phyloP scores from a whole-genome alignment of 2,888 invertebrate genomes.

The Drosophila imparisetae region DNA sequence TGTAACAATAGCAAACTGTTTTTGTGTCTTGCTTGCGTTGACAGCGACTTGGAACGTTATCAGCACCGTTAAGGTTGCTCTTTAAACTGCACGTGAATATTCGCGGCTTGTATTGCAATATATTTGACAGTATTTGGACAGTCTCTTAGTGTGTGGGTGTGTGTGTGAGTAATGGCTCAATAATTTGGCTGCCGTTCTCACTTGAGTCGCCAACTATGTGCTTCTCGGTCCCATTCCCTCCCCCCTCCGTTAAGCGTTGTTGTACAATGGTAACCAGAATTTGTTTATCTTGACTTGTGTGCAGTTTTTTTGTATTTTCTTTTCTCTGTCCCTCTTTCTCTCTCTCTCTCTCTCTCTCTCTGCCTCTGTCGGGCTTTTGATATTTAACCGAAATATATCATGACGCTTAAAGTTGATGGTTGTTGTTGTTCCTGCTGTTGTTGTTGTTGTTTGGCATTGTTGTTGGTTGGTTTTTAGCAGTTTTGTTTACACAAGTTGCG shows the following conservation, averaged over 20 bases:
- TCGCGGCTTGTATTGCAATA: slow-evolving; percentile 56
- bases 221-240: not conserved
- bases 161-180: slow-evolving; percentile 72
- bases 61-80: slow-evolving; percentile 57
- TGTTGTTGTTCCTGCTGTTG: slow-evolving; percentile 37
- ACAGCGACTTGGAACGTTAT: slow-evolving; percentile 39
- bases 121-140: slow-evolving; percentile 28
- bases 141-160: slow-evolving; percentile 7
- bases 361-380: slow-evolving; percentile 50
- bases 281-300: slow-evolving; percentile 75
- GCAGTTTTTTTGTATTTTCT: slow-evolving; percentile 51
- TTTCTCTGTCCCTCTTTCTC: no score
- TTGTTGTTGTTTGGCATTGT: slow-evolving; percentile 34
- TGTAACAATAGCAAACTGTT: slow-evolving; percentile 52
- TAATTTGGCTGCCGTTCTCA: slow-evolving; percentile 59
- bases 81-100: slow-evolving; percentile 63
- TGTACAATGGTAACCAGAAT: slow-evolving; percentile 74
- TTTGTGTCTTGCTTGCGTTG: slow-evolving; percentile 19
- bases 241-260: slow-evolving; percentile 51
- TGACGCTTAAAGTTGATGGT: slow-evolving; percentile 73
- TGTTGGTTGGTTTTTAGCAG: slow-evolving; percentile 47
- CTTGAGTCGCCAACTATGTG: not conserved
- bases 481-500: slow-evolving; percentile 75
- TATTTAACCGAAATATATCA: slow-evolving; percentile 77
- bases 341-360: slow-evolving; percentile 34